phyloP scores from a whole-genome alignment of 2,888 invertebrate species.

The Proisotoma minuta region DNA sequence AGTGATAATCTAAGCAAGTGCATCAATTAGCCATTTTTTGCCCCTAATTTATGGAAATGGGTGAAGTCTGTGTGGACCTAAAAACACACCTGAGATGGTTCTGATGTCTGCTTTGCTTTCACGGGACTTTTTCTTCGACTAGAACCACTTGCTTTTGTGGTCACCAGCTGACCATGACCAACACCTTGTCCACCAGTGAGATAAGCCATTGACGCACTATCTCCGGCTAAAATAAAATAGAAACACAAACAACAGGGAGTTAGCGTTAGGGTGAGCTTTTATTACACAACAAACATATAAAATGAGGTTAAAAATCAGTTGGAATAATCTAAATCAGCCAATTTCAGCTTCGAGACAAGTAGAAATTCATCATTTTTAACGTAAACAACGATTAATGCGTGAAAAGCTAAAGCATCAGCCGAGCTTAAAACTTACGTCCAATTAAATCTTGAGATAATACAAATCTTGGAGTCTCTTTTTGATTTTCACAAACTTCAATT shows the following conservation, averaged over 20 bases:
- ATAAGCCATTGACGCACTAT: background rate
- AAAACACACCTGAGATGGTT: background rate
- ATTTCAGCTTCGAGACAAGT: too few species aligned
- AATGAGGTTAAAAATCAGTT: too few species aligned
- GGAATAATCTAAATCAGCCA: too few species aligned
- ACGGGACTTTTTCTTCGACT: conserved; percentile 16
- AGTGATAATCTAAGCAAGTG: background rate
- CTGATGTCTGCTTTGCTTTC: background rate
- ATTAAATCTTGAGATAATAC: conserved; percentile 26
- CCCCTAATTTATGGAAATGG: background rate
- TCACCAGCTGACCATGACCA: background rate
- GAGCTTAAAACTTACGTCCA: too few species aligned
- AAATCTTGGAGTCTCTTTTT: conserved; percentile 18
- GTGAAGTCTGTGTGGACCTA: background rate
- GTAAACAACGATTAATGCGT: too few species aligned
- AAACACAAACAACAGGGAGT: too few species aligned
- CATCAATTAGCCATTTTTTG: background rate
- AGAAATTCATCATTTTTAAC: too few species aligned
- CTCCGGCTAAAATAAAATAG: too few species aligned
- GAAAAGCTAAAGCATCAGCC: too few species aligned
- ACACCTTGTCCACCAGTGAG: background rate
- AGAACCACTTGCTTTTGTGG: conserved; percentile 12
- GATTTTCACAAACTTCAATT: background rate
- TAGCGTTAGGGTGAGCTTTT: too few species aligned
- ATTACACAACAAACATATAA: too few species aligned